Evolutionary conservation across 1,140 invertebrate species (phyloP).

Genomic region (Heliconius eleuchia): DNA sequence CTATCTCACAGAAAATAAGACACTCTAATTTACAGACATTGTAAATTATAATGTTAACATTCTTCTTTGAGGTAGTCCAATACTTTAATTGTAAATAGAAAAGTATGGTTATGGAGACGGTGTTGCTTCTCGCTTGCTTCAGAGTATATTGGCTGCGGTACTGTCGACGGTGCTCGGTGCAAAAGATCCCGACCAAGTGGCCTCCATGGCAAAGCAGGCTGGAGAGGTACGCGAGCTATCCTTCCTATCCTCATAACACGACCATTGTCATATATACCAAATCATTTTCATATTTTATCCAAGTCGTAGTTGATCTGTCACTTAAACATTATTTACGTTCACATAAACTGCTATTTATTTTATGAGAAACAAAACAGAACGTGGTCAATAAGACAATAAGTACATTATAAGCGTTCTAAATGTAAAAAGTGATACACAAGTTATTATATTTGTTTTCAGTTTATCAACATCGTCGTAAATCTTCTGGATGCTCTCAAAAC

Average conservation of each 20-base stretch:
- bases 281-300: background rate
- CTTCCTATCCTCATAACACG: conserved; percentile 59
- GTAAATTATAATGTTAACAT: background rate
- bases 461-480: conserved; percentile 95
- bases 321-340: background rate
- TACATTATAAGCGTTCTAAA: background rate
- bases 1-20: conserved; percentile 55
- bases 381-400: background rate
- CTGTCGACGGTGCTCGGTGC: conserved; percentile 93
- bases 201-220: conserved; percentile 95
- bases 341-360: conserved; percentile 21
- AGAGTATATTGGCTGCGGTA: conserved; percentile 94
- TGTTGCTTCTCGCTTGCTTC: conserved; percentile 83
- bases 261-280: background rate
- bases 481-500: conserved; percentile 94
- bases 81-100: conserved; percentile 73
- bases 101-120: conserved; percentile 78
- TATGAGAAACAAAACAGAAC: background rate
- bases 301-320: background rate
- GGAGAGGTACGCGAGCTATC: conserved; percentile 90
- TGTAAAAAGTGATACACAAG: background rate
- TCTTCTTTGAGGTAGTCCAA: conserved; percentile 62
- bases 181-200: conserved; percentile 93
- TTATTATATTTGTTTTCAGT: conserved; percentile 82
- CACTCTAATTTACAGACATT: no score